These are phyloP conservation scores for Syngnathus floridae DNA, from an alignment of 2,113 vertebrate genomes.

Conservation along the genomic window DNA sequence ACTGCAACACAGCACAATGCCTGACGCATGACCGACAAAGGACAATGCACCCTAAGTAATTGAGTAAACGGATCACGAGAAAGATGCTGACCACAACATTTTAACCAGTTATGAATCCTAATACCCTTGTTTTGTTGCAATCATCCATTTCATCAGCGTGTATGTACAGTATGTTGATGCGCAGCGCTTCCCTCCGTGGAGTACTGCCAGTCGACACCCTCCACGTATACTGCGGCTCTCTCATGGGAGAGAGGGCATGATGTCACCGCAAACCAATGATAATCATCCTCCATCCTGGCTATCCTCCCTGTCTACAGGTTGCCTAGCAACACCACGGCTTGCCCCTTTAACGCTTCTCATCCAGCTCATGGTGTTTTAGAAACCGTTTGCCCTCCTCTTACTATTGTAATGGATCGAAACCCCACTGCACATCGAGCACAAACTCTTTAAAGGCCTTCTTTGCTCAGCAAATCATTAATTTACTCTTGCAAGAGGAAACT, in stretches of 20 bases:
- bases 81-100: conserved; percentile 10
- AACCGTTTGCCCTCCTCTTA: conserved; percentile 54
- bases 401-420: conserved; percentile 52
- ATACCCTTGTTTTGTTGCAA: conserved; percentile 25
- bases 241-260: conserved; percentile 60
- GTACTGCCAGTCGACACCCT: conserved; percentile 52
- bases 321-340: conserved; percentile 69
- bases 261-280: conserved; percentile 75
- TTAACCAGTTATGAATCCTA: conserved; percentile 17
- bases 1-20: conserved; percentile 7
- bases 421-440: conserved; percentile 25
- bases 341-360: conserved; percentile 46
- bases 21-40: conserved; percentile 22
- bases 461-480: background rate
- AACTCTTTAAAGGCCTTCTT: background rate
- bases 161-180: background rate
- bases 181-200: conserved; percentile 24
- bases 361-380: conserved; percentile 46
- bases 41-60: conserved; percentile 3
- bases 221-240: conserved; percentile 62
- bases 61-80: conserved; percentile 11
- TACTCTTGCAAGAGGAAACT: background rate
- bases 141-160: conserved; percentile 24
- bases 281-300: conserved; percentile 66
- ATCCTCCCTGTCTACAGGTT: conserved; percentile 61